Base-by-base conservation (phyloP, 2,797 vertebrate genomes). In the Toxotes lorentzi region DNA sequence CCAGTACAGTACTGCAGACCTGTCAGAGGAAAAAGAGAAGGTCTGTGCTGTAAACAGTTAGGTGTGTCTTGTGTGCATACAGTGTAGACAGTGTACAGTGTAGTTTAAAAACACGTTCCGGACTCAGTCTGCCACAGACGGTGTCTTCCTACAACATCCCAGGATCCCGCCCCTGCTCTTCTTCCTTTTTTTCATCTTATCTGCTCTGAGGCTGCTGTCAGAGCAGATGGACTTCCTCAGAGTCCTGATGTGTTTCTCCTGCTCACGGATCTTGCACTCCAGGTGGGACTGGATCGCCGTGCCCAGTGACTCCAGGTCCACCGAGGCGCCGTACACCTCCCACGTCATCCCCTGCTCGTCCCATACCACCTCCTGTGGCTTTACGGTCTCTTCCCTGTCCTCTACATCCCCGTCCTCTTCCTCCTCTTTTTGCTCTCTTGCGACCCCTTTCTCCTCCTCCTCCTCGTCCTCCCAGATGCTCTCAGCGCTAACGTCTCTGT, bases 331-430 rank as follows among this genome's bases (percentile, higher is more conserved):
- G 0, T 98, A 97, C 58, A 97, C 96, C 41, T 98, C 97, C 98
- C 98, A 99, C 0, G 97, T 99, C 97, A 98, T 97, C 65, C 98
- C 97, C 80, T 97, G 96, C 70, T 97, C 95, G 0, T 98, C 98
- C 97, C 97, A 97, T 11, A 93, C 87, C 66, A 98, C 96, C 12
- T 97, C 95, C 66, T 94, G 93, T 47, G 97, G 93, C 0, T 91
- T 94, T 78, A 88, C 94, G 27, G 73, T 88, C 60, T 94, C 93
- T 10, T 76, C 24, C 24, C 62, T 47, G 78, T 88, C 69, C 83
- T 72, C 14, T 87, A 91, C 0, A 19, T n/a, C 1, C 81, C 51
- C 8, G 0, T 56, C 43, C 81, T 74, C 11, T 21, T 74, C 30
- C 24, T 61, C 12, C 73, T 69, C 21, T 80, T 92, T 76, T 7